A percentile compares a stretch with the other conserved stretches of the same genome.
Evolutionary conservation across 2,797 vertebrate genomes (phyloP).

Genomic region (Enteromius paludinosus): DNA sequence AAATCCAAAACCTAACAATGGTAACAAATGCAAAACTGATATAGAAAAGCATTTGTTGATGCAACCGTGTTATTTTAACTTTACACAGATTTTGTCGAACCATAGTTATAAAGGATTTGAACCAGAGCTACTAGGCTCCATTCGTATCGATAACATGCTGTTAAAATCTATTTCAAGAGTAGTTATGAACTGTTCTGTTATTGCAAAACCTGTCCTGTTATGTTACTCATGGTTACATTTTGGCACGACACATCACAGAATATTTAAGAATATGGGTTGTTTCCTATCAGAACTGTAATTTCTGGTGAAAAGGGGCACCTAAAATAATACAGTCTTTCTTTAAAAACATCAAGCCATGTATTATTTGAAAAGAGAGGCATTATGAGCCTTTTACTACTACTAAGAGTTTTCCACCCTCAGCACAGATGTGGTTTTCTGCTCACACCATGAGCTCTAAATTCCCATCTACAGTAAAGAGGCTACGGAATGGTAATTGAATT

Average conservation of each 20-base stretch:
- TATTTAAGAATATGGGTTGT: conserved; percentile 61
- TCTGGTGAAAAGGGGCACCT: conserved; percentile 35
- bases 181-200: neutral
- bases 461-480: conserved; percentile 39
- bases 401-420: conserved; percentile 43
- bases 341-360: conserved; percentile 46
- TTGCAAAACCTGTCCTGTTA: conserved; percentile 65
- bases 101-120: too few relatives aligned
- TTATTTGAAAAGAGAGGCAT: conserved; percentile 53
- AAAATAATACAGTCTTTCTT: conserved; percentile 50
- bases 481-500: conserved; percentile 50
- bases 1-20: too few relatives aligned
- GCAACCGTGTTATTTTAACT: too few relatives aligned
- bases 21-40: too few relatives aligned
- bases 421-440: conserved; percentile 52
- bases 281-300: conserved; percentile 54
- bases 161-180: neutral
- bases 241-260: conserved; percentile 72
- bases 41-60: too few relatives aligned
- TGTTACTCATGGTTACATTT: conserved; percentile 76
- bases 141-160: neutral
- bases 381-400: conserved; percentile 43
- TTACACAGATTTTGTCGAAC: too few relatives aligned
- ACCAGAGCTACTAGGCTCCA: neutral
- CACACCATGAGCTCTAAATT: conserved; percentile 25